Percentiles rank a stretch among this genome's conserved stretches.
phyloP scores from a whole-genome alignment of 2,113 vertebrate genomes.

The Lepisosteus oculatus region DNA sequence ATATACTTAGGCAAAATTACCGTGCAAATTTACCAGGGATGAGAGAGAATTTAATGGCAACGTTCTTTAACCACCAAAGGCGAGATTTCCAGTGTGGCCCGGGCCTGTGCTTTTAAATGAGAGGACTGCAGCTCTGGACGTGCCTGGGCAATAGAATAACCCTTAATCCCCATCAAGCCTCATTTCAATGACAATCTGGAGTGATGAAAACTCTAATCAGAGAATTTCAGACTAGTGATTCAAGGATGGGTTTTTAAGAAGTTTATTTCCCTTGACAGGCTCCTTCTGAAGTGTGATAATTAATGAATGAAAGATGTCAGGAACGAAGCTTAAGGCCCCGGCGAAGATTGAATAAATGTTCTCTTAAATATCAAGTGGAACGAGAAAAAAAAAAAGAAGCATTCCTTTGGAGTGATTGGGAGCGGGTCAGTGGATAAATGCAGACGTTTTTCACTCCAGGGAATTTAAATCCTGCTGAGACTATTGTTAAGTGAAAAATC shows the following conservation, averaged over 20 bases:
- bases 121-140: constrained; percentile 15
- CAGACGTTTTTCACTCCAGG: not conserved
- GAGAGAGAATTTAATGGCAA: constrained; percentile 16
- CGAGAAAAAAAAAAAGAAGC: constrained; percentile 1
- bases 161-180: constrained; percentile 35
- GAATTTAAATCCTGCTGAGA: not conserved
- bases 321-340: constrained; percentile 24
- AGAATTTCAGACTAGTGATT: constrained; percentile 38
- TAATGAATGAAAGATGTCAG: constrained; percentile 35
- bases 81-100: constrained; percentile 12
- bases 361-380: constrained; percentile 26
- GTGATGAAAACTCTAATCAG: constrained; percentile 44
- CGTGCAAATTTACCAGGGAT: constrained; percentile 30
- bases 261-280: constrained; percentile 41
- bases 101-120: constrained; percentile 16
- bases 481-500: constrained; percentile 5
- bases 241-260: constrained; percentile 31
- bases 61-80: constrained; percentile 17
- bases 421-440: constrained; percentile 11
- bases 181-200: constrained; percentile 43
- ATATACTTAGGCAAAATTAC: constrained; percentile 15
- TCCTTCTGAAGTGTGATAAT: constrained; percentile 34
- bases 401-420: constrained; percentile 18
- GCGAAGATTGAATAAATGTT: constrained; percentile 36
- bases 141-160: constrained; percentile 19